Percentiles rank a stretch among this genome's conserved stretches.
Evolutionary conservation across 2,888 invertebrate species (phyloP).

Genomic region (Penaeus monodon): DNA sequence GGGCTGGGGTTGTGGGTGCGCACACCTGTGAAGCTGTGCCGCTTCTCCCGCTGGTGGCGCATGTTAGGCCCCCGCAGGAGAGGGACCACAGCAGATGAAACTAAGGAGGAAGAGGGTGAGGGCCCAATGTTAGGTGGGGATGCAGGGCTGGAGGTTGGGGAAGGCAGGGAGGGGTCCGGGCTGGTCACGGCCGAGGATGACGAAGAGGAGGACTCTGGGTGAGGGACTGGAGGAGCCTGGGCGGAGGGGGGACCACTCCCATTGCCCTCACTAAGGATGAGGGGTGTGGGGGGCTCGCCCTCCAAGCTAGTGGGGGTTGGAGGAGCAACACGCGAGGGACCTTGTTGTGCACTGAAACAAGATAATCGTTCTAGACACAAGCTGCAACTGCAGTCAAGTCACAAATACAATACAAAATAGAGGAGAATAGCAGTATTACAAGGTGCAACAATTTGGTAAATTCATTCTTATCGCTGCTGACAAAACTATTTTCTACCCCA

Average conservation of each 20-base stretch:
- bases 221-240: conserved; percentile 24
- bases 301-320: conserved; percentile 57
- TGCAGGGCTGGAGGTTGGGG: conserved; percentile 46
- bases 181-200: conserved; percentile 52
- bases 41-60: conserved; percentile 59
- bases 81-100: conserved; percentile 44
- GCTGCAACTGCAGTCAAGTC: not conserved
- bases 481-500: no score
- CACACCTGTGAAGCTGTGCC: conserved; percentile 56
- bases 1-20: conserved; percentile 56
- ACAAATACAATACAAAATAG: conserved; percentile 2
- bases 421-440: no score
- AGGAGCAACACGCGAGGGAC: conserved; percentile 58
- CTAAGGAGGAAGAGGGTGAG: conserved; percentile 33
- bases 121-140: conserved; percentile 49
- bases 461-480: no score
- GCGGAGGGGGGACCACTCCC: conserved; percentile 41
- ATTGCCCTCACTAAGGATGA: conserved; percentile 41
- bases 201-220: conserved; percentile 51
- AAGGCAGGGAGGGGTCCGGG: conserved; percentile 45
- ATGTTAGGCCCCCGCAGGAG: conserved; percentile 53
- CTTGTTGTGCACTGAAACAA: conserved; percentile 54
- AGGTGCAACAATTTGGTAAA: no score
- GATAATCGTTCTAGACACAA: conserved; percentile 40
- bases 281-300: conserved; percentile 50